Conservation (phyloP, 1,140 invertebrate genomes). For the Gonioctena quinquepunctata region DNA sequence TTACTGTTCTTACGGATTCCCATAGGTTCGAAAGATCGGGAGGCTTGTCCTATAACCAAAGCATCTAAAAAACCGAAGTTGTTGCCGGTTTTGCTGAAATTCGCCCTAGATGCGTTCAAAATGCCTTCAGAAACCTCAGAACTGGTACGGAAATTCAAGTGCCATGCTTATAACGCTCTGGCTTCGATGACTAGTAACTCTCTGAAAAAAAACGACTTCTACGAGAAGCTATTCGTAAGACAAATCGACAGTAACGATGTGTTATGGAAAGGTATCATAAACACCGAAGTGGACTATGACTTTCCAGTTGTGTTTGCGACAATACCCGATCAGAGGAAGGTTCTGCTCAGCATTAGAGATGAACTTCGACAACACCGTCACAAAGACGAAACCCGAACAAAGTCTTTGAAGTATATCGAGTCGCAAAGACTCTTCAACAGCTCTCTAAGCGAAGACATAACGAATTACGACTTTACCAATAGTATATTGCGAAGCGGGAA, state of each 20-base stretch:
- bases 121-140: slow-evolving; percentile 15
- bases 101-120: slow-evolving; percentile 29
- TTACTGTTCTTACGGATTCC: slow-evolving; percentile 40
- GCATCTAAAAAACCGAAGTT: slow-evolving; percentile 20
- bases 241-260: slow-evolving; percentile 49
- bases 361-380: slow-evolving; percentile 6
- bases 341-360: slow-evolving; percentile 57
- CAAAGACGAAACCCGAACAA: neutral
- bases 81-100: slow-evolving; percentile 17
- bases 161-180: slow-evolving; percentile 39
- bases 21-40: slow-evolving; percentile 17
- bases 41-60: neutral
- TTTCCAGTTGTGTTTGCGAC: slow-evolving; percentile 55
- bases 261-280: slow-evolving; percentile 58
- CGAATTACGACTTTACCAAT: slow-evolving; percentile 60
- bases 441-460: slow-evolving; percentile 60
- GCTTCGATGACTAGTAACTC: slow-evolving; percentile 38
- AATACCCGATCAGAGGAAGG: slow-evolving; percentile 54
- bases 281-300: slow-evolving; percentile 52
- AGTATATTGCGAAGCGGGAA: slow-evolving; percentile 26
- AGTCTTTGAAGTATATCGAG: slow-evolving; percentile 42
- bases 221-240: slow-evolving; percentile 47
- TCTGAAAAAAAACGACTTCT: slow-evolving; percentile 45
- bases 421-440: slow-evolving; percentile 53
- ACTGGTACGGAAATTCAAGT: slow-evolving; percentile 33